Evolutionary conservation across 2,888 invertebrate genomes (phyloP), one percentile per base, ranked within the genome.

Genomic region (Azorinus chamasolen): DNA sequence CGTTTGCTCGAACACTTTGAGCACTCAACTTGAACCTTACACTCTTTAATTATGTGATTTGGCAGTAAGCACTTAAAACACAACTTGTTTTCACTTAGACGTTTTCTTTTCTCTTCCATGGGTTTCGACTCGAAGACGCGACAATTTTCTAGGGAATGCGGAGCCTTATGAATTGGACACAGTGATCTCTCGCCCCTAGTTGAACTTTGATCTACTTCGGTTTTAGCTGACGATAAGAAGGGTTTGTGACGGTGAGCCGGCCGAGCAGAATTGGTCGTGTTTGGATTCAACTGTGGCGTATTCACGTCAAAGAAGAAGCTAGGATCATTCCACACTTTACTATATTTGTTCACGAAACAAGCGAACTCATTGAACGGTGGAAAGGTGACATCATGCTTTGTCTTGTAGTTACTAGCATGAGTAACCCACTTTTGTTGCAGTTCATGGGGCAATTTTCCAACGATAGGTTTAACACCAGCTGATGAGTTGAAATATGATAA

Each of bases 401-500:
- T 18, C 25, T 72, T 72, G 39, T 59, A 72, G 8, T 46, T 43
- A 8, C 25, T 18, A 12, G 61, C 65, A n/a, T 27, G 24, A 6
- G 39, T 25, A 3, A 51, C 18, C 65, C 59, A 61, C 48, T 48
- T 72, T 59, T 72, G 54, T 39, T 65, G 54, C 1, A 65, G 4
- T 20, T 45, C 32, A 12, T 45, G 14, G 14, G 65, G 65, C 2
- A 59, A 41, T 46, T 72, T 65, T 16, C 18, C 41, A 14, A 66
- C 41, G 2, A 73, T 61, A 4, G 58, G 71, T 8, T 32, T 57
- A 10, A 65, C 43, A 39, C 66, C 61, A 6, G 39, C n/a, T 4
- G 66, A 43, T 18, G 59, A 55, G 24, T 72, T 50, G 37, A 48
- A 72, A 51, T 59, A 72, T 10, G 50, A 37, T 18, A 72, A 41